phyloP scores from a whole-genome alignment of 2,797 vertebrate genomes.

The Merluccius polli region DNA sequence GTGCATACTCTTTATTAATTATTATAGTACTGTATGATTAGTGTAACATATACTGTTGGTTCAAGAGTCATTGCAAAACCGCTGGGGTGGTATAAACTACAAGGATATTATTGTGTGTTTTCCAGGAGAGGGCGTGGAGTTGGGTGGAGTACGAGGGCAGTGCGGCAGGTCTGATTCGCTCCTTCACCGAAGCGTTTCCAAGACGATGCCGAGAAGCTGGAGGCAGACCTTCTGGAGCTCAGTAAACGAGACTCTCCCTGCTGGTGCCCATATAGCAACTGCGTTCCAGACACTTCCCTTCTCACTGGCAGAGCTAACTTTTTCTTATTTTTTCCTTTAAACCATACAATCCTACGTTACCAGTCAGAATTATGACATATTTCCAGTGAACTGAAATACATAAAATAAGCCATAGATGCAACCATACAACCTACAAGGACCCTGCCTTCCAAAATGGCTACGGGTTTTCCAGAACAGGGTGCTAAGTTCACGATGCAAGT shows the following conservation, averaged over 20 bases:
- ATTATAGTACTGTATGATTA: not conserved
- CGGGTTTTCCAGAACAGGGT: not conserved
- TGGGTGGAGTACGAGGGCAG: slow-evolving; percentile 82
- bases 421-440: slow-evolving; percentile 14
- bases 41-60: not conserved
- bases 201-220: slow-evolving; percentile 77
- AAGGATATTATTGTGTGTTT: too few species aligned
- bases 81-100: too few species aligned
- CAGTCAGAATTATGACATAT: slow-evolving; percentile 9
- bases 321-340: slow-evolving; percentile 10
- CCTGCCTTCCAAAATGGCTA: slow-evolving; percentile 20
- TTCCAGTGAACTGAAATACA: slow-evolving; percentile 7
- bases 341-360: slow-evolving; percentile 18
- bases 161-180: slow-evolving; percentile 80
- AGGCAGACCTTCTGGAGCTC: slow-evolving; percentile 75
- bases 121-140: slow-evolving; percentile 74
- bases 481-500: slow-evolving; percentile 1
- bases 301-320: not conserved
- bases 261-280: slow-evolving; percentile 74
- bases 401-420: slow-evolving; percentile 26
- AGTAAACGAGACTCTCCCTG: slow-evolving; percentile 69
- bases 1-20: not conserved
- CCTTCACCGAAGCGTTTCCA: slow-evolving; percentile 83
- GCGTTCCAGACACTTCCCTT: slow-evolving; percentile 7
- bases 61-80: too few species aligned